A percentile compares a stretch with the other conserved stretches of the same genome.
These are phyloP conservation scores for Scaptomyza reducta DNA, from an alignment of 2,888 invertebrate species.

Conservation along the genomic window DNA sequence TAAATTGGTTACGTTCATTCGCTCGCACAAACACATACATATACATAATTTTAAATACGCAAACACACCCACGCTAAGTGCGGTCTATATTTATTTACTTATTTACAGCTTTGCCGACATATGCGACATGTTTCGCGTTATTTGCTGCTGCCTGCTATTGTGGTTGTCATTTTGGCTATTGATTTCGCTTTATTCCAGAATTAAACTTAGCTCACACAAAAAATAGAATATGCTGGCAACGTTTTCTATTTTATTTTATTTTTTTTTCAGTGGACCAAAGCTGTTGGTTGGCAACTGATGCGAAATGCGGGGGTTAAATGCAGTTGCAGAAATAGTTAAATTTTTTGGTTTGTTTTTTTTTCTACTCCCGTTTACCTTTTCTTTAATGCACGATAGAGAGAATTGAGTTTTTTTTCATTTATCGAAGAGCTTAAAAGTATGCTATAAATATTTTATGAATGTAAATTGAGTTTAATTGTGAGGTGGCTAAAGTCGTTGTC, in stretches of 20 bases:
- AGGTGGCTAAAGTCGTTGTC: too few relatives aligned
- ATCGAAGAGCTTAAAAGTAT: conserved; percentile 5
- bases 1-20: conserved; percentile 61
- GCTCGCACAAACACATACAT: conserved; percentile 25
- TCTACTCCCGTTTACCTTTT: not conserved
- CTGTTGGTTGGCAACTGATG: conserved; percentile 27
- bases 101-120: conserved; percentile 64
- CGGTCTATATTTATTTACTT: conserved; percentile 77
- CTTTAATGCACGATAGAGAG: not conserved
- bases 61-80: conserved; percentile 24
- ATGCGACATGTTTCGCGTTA: conserved; percentile 63
- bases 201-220: conserved; percentile 31
- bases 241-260: conserved; percentile 14
- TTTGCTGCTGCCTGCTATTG: conserved; percentile 54
- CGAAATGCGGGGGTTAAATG: conserved; percentile 13
- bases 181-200: conserved; percentile 65
- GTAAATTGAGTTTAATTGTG: not conserved
- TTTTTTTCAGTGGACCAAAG: conserved; percentile 18
- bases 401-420: not conserved
- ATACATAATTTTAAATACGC: conserved; percentile 53
- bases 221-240: conserved; percentile 21
- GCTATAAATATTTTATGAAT: not conserved
- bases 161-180: conserved; percentile 61
- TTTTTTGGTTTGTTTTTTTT: conserved; percentile 18
- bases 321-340: conserved; percentile 20